Evolutionary conservation across 1,140 invertebrate genomes (phyloP), one percentile per base, ranked within the genome.

Genomic region (Conopomorpha cramerella): DNA sequence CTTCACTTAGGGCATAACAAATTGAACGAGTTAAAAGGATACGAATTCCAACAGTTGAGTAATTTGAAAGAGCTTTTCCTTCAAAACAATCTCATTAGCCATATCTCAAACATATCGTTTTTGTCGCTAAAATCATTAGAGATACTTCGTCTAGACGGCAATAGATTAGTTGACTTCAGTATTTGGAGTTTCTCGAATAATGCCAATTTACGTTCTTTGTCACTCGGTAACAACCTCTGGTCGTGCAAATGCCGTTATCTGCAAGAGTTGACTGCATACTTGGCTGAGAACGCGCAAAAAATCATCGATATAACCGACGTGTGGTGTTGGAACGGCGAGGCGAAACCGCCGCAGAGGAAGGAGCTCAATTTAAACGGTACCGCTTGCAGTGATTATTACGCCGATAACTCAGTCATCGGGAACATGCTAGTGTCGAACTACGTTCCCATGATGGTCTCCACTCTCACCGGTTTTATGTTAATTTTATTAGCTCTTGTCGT

Each of bases 231-330:
- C 34, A 96, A 96, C 62, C 83, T 83, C 2, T 95, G 92, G 92
- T 90, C 88, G 16, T 96, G 93, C 57, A 87, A 91, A 31, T 96
- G 93, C 72, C 87, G 90, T 55, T 95, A 93, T 64, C 78, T 95
- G 29, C 90, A 93, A 62, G 88, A 91, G 37, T 80, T 95, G 36
- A 90, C 91, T 26, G 81, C 85, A 17, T 96, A 92, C 85, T 84
- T 94, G 19, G 84, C 84, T 4, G 88, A 92, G 51, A 91, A 92
- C 56, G 85, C 86, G 1, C 81, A 87, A 53, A 90, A 91, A 67
- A 85, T 93, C 16, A 76, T 87, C 29, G 91, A 94, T 56, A 82
- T 85, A 26, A 80, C 80, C 37, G 86, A 90, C 43, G 84, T 93
- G 11, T 90, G 86, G 79, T 94, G 92, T 72, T 86, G 86, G 67